These are phyloP conservation scores for Clitarchus hookeri DNA, from an alignment of 2,888 invertebrate genomes.

Conservation along the genomic window DNA sequence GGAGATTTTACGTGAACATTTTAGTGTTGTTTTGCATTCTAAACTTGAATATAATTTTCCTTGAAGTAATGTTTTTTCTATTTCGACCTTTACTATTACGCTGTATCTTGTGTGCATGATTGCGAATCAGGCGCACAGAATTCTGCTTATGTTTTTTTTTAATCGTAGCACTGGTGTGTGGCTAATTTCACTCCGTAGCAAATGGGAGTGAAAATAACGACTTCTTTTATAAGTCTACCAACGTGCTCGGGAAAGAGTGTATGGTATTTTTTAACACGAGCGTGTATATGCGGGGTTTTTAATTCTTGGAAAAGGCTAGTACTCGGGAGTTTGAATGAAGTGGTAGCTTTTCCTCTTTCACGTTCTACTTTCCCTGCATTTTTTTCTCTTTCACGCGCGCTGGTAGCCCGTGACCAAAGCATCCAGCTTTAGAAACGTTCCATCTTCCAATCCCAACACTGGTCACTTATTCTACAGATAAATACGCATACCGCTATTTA, in stretches of 20 bases:
- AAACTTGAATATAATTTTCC: no score
- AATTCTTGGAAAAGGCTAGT: slow-evolving; percentile 7
- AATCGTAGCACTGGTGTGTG: not conserved
- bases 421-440: not conserved
- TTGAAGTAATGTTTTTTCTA: no score
- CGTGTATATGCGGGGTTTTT: not conserved
- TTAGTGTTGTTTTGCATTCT: no score
- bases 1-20: no score
- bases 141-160: no score
- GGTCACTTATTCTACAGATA: no score
- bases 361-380: not conserved
- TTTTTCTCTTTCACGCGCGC: not conserved
- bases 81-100: no score
- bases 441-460: not conserved
- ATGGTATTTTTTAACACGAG: not conserved
- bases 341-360: not conserved
- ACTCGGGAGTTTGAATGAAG: not conserved
- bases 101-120: no score
- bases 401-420: not conserved
- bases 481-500: no score
- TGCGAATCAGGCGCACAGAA: no score
- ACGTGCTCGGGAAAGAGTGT: not conserved
- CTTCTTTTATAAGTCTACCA: not conserved
- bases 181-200: not conserved
- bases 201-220: not conserved